Evolutionary conservation across 2,888 invertebrate species (phyloP), one percentile per base, ranked within the genome.

Genomic region (Fabriciana adippe): DNA sequence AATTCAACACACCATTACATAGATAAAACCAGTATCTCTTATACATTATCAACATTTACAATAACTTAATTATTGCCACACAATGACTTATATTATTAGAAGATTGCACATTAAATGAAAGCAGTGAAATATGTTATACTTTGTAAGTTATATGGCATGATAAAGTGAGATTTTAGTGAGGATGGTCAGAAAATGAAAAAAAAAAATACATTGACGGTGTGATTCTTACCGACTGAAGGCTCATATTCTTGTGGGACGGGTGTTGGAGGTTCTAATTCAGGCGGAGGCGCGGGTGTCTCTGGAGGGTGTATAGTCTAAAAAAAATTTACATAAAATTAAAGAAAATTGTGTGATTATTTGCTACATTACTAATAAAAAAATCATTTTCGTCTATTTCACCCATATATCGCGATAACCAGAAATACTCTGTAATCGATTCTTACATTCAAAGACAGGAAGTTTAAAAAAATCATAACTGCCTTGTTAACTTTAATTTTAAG

Each of bases 231-330:
- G 68, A 92, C 85, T 50, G 93, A 93, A 65, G 93, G 90, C 72
- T 89, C 90, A 72, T 91, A 92, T 70, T 93, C 93, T 64, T 93
- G 90, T 61, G 93, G 92, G 72, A 93, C 81, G 2, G 93, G 93
- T 2, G 93, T 90, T 0, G 93, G 90, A 6, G 93, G 91, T 68
- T 91, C 87, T 71, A 90, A 71, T n/a, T 90, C 92, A 2, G 82
- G 78, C 11, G 79, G 67, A 79, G 86, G 76, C 2, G 79, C 81
- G 0, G 92, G 87, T 6, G 93, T 89, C 48, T 89, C 90, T 1
- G 89, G 88, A 6, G 88, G 83, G 18, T 81, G 80, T 69, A 88
- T 74, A 2, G 73, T 75, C 88, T 85, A 73, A 3, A 69, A 26
- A 26, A 68, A 64, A 53, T 60, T 21, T 53, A 26, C 26, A 18